Conservation (phyloP, 2,888 invertebrate species). For the Apodemia duryi region DNA sequence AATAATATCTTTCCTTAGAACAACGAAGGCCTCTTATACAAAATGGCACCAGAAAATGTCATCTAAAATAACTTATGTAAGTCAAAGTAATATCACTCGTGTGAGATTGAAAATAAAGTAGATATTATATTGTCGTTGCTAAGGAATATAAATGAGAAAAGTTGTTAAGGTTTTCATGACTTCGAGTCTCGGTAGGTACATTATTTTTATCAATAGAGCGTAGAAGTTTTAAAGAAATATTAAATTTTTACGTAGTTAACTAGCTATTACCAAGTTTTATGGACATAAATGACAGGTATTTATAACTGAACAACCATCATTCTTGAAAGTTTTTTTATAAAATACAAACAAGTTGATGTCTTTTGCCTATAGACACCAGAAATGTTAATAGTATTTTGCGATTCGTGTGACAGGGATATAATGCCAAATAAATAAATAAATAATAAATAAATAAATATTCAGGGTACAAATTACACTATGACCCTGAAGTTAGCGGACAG, state of each 20-base stretch:
- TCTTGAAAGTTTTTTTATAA: too few relatives aligned
- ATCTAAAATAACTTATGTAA: constrained; percentile 6
- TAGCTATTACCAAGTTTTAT: neutral
- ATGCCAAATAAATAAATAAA: too few relatives aligned
- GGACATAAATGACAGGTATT: neutral
- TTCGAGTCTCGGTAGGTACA: constrained; percentile 17
- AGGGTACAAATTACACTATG: too few relatives aligned
- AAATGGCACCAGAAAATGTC: constrained; percentile 18
- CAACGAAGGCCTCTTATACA: neutral
- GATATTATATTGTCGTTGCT: neutral
- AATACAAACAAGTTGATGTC: too few relatives aligned
- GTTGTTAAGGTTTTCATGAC: constrained; percentile 24
- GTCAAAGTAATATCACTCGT: constrained; percentile 1
- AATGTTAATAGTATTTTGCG: too few relatives aligned
- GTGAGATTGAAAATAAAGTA: neutral
- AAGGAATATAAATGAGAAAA: constrained; percentile 22
- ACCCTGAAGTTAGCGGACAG: too few relatives aligned
- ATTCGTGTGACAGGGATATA: too few relatives aligned
- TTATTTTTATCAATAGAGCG: constrained; percentile 18
- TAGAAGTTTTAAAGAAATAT: neutral
- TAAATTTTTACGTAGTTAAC: neutral
- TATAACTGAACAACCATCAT: neutral
- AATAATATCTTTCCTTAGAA: constrained; percentile 1
- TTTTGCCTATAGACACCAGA: too few relatives aligned
- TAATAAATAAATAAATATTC: too few relatives aligned